These are phyloP conservation scores for Charanyca ferruginea DNA, from an alignment of 2,888 invertebrate species.

Conservation along the genomic window DNA sequence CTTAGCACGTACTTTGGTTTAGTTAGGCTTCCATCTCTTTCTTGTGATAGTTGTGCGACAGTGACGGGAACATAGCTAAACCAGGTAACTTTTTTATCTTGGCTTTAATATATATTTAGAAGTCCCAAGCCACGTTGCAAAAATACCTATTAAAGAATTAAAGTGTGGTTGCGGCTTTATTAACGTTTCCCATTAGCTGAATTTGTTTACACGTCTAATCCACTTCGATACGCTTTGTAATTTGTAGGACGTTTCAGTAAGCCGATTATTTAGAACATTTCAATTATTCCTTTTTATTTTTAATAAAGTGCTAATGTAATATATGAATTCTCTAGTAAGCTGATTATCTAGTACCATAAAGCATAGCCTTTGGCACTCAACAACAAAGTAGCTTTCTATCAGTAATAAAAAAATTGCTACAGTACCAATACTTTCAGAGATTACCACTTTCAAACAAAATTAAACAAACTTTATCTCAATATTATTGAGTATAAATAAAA, in stretches of 20 bases:
- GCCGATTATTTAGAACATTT: conserved; percentile 35
- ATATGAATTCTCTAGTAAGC: too few species aligned
- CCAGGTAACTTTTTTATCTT: not conserved
- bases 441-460: too few species aligned
- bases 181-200: conserved; percentile 46
- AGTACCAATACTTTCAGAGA: too few species aligned
- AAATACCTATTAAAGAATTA: conserved; percentile 54
- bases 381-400: too few species aligned
- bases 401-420: too few species aligned
- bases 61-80: not conserved
- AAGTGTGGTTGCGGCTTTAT: conserved; percentile 41
- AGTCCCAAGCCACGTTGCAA: conserved; percentile 12
- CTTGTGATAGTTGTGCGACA: not conserved
- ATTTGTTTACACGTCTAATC: conserved; percentile 54
- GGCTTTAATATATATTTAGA: conserved; percentile 9
- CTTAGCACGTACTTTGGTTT: not conserved
- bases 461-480: too few species aligned
- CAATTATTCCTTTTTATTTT: not conserved
- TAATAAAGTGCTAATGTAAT: too few species aligned
- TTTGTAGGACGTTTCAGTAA: conserved; percentile 44
- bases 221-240: conserved; percentile 51
- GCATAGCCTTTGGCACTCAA: too few species aligned
- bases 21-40: not conserved
- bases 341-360: too few species aligned
- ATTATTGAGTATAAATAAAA: not conserved